phyloP scores from a whole-genome alignment of 1,140 invertebrate genomes.

The Drosophila lini region DNA sequence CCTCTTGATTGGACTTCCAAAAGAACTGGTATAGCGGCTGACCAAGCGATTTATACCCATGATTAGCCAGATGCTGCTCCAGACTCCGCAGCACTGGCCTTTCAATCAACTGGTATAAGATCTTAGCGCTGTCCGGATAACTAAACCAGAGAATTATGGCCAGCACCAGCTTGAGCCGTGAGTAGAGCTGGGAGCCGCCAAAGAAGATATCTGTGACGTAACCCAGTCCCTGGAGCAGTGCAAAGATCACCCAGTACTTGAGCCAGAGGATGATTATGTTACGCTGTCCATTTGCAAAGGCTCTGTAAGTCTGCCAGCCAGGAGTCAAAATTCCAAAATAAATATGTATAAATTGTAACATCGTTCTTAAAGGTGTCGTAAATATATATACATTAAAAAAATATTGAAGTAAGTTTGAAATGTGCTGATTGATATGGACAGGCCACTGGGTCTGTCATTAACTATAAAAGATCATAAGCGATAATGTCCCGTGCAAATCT shows the following conservation, averaged over 20 bases:
- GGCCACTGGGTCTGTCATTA: constrained; percentile 6
- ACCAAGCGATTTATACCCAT: not conserved
- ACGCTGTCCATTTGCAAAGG: not conserved
- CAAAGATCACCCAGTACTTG: constrained; percentile 22
- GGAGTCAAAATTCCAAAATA: constrained; percentile 18
- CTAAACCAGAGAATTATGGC: constrained; percentile 15
- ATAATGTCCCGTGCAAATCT: constrained; percentile 1
- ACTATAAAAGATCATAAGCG: constrained; percentile 12
- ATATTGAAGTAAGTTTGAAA: not conserved
- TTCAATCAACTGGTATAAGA: not conserved
- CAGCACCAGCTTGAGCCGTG: constrained; percentile 14
- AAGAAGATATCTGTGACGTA: not conserved
- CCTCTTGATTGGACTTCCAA: not conserved
- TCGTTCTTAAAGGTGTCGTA: constrained; percentile 1
- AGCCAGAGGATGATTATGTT: constrained; percentile 9
- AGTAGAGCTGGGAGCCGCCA: not conserved
- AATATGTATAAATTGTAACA: constrained; percentile 5
- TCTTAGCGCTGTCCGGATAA: constrained; percentile 1
- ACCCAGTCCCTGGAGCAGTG: constrained; percentile 18
- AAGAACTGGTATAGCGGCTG: not conserved
- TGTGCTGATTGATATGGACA: not conserved
- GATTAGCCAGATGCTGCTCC: not conserved
- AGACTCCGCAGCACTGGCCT: not conserved
- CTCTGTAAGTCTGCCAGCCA: constrained; percentile 9
- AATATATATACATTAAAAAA: not conserved